Percentiles rank a stretch among this genome's conserved stretches.
phyloP scores from a whole-genome alignment of 35 echinoderm and acorn worm genomes.

The Acanthaster planci region DNA sequence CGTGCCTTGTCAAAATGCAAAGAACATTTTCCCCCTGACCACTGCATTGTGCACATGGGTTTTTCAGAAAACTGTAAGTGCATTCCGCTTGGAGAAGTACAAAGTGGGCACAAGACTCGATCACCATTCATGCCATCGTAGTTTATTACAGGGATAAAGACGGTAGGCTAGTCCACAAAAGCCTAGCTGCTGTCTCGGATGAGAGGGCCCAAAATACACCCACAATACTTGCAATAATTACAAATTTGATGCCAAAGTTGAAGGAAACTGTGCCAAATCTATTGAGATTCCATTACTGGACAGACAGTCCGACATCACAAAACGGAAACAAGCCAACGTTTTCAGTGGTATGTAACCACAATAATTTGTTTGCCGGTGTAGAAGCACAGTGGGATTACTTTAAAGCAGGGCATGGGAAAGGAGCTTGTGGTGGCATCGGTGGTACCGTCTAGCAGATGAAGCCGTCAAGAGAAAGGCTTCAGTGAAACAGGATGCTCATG shows the following conservation, averaged over 20 bases:
- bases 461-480: slow-evolving; percentile 18
- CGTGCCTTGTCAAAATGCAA: slow-evolving; percentile 17
- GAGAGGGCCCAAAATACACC: slow-evolving; percentile 18
- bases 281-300: slow-evolving; percentile 59
- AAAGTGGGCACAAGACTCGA: slow-evolving; percentile 33
- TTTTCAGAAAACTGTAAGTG: slow-evolving; percentile 75
- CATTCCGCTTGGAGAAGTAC: slow-evolving; percentile 53
- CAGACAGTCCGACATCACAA: slow-evolving; percentile 56
- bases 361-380: slow-evolving; percentile 12
- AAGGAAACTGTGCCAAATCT: neutral
- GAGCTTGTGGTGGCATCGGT: slow-evolving; percentile 50
- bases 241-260: neutral
- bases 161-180: slow-evolving; percentile 1
- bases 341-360: slow-evolving; percentile 20
- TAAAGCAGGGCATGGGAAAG: slow-evolving; percentile 59
- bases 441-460: slow-evolving; percentile 48
- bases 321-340: slow-evolving; percentile 51
- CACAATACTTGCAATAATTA: slow-evolving; percentile 29
- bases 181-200: slow-evolving; percentile 1
- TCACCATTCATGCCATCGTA: slow-evolving; percentile 38
- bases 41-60: slow-evolving; percentile 61
- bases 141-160: slow-evolving; percentile 39
- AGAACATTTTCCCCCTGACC: neutral
- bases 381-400: slow-evolving; percentile 53
- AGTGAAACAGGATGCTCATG: slow-evolving; percentile 30